Conservation (phyloP, 1,140 invertebrate species). For the Macrobrachium nipponense region DNA sequence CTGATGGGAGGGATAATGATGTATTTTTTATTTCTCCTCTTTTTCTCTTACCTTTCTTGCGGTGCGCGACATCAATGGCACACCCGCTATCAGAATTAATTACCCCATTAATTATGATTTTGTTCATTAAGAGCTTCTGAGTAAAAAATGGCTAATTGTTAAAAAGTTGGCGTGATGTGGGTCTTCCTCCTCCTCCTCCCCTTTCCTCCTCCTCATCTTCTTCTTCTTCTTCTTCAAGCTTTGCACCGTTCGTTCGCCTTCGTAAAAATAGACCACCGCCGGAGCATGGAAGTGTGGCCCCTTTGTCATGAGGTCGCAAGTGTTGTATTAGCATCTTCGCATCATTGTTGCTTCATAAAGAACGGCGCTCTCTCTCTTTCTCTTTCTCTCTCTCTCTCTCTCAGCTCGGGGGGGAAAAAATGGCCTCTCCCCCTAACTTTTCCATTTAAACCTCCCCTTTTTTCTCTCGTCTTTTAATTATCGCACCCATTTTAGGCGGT, state of each 20-base stretch:
- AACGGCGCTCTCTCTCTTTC: background rate
- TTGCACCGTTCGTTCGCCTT: background rate
- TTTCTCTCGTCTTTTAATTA: slow-evolving; percentile 28
- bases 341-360: slow-evolving; percentile 50
- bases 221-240: slow-evolving; percentile 9
- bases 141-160: slow-evolving; percentile 52
- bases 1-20: too few species aligned
- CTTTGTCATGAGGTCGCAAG: slow-evolving; percentile 3
- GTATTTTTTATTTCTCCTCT: too few species aligned
- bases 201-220: background rate
- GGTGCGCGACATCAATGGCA: slow-evolving; percentile 50
- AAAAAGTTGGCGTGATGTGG: slow-evolving; percentile 48
- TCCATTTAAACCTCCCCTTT: slow-evolving; percentile 50
- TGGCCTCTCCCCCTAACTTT: slow-evolving; percentile 49
- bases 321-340: slow-evolving; percentile 30
- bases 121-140: slow-evolving; percentile 52
- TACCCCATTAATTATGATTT: slow-evolving; percentile 60
- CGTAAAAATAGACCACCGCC: background rate
- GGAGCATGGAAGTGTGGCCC: slow-evolving; percentile 16
- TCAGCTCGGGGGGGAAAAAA: slow-evolving; percentile 32
- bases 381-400: slow-evolving; percentile 18
- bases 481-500: slow-evolving; percentile 31
- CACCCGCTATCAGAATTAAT: slow-evolving; percentile 58
- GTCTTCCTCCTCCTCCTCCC: background rate
- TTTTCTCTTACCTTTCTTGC: background rate